Base-by-base conservation (phyloP, 2,888 invertebrate species). In the Galerucella nymphaeae region DNA sequence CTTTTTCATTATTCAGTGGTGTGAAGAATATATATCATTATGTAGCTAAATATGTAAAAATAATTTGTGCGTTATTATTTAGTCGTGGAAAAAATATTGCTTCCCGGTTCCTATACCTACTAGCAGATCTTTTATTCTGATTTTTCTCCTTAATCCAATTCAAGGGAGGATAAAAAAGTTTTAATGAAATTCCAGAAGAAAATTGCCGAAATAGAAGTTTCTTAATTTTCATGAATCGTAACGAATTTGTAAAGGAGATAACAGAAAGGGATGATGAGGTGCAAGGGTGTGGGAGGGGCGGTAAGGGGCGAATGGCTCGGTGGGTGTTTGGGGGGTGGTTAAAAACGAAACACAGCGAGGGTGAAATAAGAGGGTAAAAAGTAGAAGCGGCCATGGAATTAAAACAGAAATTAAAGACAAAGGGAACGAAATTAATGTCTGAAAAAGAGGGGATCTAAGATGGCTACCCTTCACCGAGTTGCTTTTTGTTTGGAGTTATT, bases 351-450 rank as follows among this genome's bases (percentile, higher is more conserved):
- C 79, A 79, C 75, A 78, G 82, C 81, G 84, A 84, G 85, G 85
- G 84, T 83, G 85, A 86, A 86, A 85, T 85, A 85, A 85, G 86
- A 86, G 85, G 86, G 85, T 84, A 86, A 86, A 86, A 86, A 86
- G 84, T 85, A 80, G 81, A 83, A 83, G 85, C 86, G 85, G 85
- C 84, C 85, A 84, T 86, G 83, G 85, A 85, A 85, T 85, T 85
- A 85, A 85, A 85, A 85, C 84, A 81, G 84, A 86, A 86, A 86
- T 86, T 86, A 86, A 85, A 86, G 86, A 86, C 85, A 86, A 86
- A 86, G 85, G 84, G 85, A 85, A 85, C 85, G 83, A 84, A 85
- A 85, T 86, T 85, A 85, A 84, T 85, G 85, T 80, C 78, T 76
- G 80, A 81, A 81, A 81, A 81, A 81, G 81, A 79, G 79, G 80